Conservation (phyloP, 1,140 invertebrate genomes). For the Solenopsis fugax region DNA sequence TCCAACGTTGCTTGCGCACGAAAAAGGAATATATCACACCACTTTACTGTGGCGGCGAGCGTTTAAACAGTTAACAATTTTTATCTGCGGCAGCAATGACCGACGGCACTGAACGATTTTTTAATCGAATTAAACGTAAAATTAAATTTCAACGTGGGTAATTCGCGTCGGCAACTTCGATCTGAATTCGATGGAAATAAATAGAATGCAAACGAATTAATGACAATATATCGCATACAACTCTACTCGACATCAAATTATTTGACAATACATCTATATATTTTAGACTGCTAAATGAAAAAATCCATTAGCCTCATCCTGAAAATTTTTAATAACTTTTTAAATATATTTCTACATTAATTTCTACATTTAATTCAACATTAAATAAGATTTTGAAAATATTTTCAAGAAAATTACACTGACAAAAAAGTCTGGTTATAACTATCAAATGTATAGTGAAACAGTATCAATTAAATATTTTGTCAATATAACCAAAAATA, state of each 20-base stretch:
- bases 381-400: background rate
- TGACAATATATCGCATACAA: constrained; percentile 8
- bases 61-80: constrained; percentile 52
- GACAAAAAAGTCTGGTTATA: no score
- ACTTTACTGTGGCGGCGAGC: constrained; percentile 11
- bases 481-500: no score
- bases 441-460: no score
- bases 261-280: background rate
- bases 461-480: no score
- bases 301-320: background rate
- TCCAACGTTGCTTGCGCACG: constrained; percentile 35
- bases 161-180: constrained; percentile 42
- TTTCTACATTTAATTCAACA: background rate
- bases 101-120: constrained; percentile 29
- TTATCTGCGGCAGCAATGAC: constrained; percentile 9
- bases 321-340: background rate
- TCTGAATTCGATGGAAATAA: constrained; percentile 24
- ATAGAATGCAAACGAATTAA: constrained; percentile 41
- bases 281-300: background rate
- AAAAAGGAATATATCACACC: constrained; percentile 45
- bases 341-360: no score
- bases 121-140: constrained; percentile 40
- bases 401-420: background rate
- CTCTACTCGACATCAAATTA: constrained; percentile 20
- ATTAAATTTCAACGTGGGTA: constrained; percentile 27